These are phyloP conservation scores for Monochamus saltuarius DNA, from an alignment of 1,140 invertebrate genomes.

Conservation along the genomic window DNA sequence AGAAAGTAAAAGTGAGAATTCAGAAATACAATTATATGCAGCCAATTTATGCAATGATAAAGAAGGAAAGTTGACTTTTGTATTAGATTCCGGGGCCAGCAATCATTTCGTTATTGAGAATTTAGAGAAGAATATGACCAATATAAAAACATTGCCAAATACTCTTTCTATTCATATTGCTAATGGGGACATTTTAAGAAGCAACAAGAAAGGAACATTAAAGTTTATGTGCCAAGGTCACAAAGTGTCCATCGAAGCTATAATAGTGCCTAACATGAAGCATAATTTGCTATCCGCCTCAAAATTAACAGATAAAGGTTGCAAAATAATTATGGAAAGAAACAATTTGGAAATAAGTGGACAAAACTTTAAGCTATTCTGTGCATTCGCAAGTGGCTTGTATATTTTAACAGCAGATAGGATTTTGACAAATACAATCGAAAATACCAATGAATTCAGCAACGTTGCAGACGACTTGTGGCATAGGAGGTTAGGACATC, in stretches of 20 bases:
- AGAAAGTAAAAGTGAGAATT: background rate
- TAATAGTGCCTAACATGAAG: slow-evolving; percentile 34
- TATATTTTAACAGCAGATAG: slow-evolving; percentile 42
- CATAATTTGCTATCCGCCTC: slow-evolving; percentile 47
- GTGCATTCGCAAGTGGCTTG: slow-evolving; percentile 45
- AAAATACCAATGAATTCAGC: slow-evolving; percentile 6
- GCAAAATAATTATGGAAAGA: slow-evolving; percentile 22
- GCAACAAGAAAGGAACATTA: slow-evolving; percentile 22
- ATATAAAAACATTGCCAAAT: slow-evolving; percentile 20
- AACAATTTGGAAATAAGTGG: slow-evolving; percentile 40
- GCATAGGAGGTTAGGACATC: slow-evolving; percentile 31
- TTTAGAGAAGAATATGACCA: slow-evolving; percentile 7
- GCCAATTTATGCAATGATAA: slow-evolving; percentile 10
- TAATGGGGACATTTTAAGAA: slow-evolving; percentile 13
- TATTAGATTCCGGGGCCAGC: slow-evolving; percentile 5
- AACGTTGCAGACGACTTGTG: slow-evolving; percentile 17
- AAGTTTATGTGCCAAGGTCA: slow-evolving; percentile 37
- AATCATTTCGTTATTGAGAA: slow-evolving; percentile 13
- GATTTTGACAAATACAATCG: background rate
- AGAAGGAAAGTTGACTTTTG: background rate
- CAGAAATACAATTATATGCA: slow-evolving; percentile 12
- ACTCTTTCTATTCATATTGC: slow-evolving; percentile 25
- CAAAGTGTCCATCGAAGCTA: slow-evolving; percentile 34
- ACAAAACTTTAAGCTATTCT: slow-evolving; percentile 50
- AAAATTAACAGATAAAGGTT: slow-evolving; percentile 35